Base-by-base conservation (phyloP, 2,888 invertebrate species). In the Calliphora vomitoria region DNA sequence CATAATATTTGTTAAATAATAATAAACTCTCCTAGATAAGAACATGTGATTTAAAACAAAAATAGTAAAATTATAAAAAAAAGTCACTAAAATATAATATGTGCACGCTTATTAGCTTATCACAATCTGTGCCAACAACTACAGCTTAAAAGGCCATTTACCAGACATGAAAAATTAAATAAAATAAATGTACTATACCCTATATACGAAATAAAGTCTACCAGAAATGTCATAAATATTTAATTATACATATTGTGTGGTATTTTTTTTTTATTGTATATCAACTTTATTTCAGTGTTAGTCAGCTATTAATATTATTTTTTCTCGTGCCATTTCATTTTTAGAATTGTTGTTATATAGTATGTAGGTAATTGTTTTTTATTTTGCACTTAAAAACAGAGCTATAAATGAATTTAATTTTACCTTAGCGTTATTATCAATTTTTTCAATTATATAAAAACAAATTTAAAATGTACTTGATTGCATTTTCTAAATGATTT, bases 11-110 rank as follows among this genome's bases (percentile, higher is more conserved):
- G 55, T 58, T 35, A 78, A 78, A 68, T 58, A 20, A 47, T 50
- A 60, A 31, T 1, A 50, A 47, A 68, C 47, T 31, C 47, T 66
- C 1, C 41, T 68, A 35, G 78, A 84, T 78, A 79, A 79, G 58
- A 74, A 50, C 79, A 79, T 84, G 84, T 84, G 84, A 84, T 69
- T 79, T 10, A 72, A 82, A 75, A 44, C n/a, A 64, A 15, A 44
- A 68, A 3, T 66, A 66, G 41, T 38, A 38, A 38, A 64, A 5
- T 4, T 0, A 44, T 6, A 44, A 8, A 3, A 20, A 44, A 62
- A 75, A 64, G 13, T 3, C 31, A n/a, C n/a, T n/a, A 18, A 20
- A 15, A 60, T 15, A 60, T 15, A 18, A 31, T 31, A 62, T 64
- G 41, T 64, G n/a, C 38, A 64, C 25, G 44, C 64, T 38, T 64